Evolutionary conservation across 2,113 vertebrate genomes (phyloP), one percentile per base, ranked within the genome.

Genomic region (Labeo rohita): DNA sequence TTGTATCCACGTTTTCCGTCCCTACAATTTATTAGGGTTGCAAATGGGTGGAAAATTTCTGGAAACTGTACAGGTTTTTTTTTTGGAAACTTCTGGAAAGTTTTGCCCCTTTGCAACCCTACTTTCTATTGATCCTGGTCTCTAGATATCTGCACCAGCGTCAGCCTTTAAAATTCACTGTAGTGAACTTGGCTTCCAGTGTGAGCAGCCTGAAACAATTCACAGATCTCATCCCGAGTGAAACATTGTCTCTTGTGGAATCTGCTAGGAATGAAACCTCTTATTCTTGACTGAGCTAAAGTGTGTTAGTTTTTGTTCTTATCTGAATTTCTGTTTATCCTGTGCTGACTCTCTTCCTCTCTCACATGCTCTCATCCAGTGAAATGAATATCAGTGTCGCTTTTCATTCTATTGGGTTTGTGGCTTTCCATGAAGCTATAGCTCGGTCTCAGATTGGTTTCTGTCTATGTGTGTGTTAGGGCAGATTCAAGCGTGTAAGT

Each of bases 351-450:
- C 15, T 15, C 15, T 78, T 63, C 6, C 59, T 23, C 39, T 23
- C 21, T 75, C 28, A 78, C 65, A 13, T 63, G 6, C 75, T 63
- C 13, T 54, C 54, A 59, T 21, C 39, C 61, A 15, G 49, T 63
- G 47, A 70, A 39, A 68, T 68, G 23, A 70, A 75, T 47, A 77
- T 10, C 43, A 18, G 56, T 59, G 73, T 43, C 28, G 2, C 7
- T 72, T n/a, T 61, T 54, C 7, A 59, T 23, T 68, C 28, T 52
- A 11, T 59, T 47, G 16, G 39, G 43, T 54, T 75, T 80, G 70
- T 86, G 61, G 28, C 59, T 28, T 85, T 88, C 16, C 80, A 85
- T 61, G 82, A 68, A 66, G n/a, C 52, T 8, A 36, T 18, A 23
- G 28, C 80, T 59, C 49, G 18, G 36, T 47, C n/a, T 12, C 7